Base-by-base conservation (phyloP, 2,888 invertebrate genomes). In the Pseudococcus viburni region DNA sequence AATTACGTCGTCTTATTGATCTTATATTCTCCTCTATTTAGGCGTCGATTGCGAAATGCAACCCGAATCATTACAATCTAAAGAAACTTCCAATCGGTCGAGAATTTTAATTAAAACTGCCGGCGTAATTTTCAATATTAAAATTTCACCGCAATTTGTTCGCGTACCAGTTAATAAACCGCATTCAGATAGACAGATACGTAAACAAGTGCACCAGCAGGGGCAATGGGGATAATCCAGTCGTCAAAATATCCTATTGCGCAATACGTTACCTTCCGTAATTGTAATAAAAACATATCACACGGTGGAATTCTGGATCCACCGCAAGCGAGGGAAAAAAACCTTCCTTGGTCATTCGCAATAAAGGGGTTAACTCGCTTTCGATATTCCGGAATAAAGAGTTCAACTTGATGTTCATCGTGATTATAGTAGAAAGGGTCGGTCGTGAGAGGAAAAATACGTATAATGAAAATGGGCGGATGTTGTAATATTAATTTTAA, bases 401-500 rank as follows among this genome's bases (percentile, higher is more conserved):
- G 73, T 73, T 73, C 33, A 33, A 33, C 33, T 73, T 73, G 73
- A 73, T 73, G 73, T 73, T 73, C 19, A 73, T 73, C 73, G 33
- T 26, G 73, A 83, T 83, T 46, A 83, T 83, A 19, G 39, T 42
- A 42, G 17, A 77, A 83, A 83, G 80, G 80, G 80, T 83, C n/a
- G 42, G 42, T 42, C 42, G 42, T 42, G 42, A 6, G 19, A 83
- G 42, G 19, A 83, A 85, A 85, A 59, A 64, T 85, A 42, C 42
- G 42, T 42, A 85, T 85, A 85, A 85, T 85, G 85, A 85, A 85
- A 85, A 85, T 42, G 85, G 85, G 85, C 85, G 85, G 64, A 85
- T 85, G 51, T 85, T 42, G 85, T 85, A 85, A 64, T 85, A 85
- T 85, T 85, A 85, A 85, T 85, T 85, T 85, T 85, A 85, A 85